Conservation (phyloP, 92 coral and sea anemone species). For the Phenganax stokvisi region DNA sequence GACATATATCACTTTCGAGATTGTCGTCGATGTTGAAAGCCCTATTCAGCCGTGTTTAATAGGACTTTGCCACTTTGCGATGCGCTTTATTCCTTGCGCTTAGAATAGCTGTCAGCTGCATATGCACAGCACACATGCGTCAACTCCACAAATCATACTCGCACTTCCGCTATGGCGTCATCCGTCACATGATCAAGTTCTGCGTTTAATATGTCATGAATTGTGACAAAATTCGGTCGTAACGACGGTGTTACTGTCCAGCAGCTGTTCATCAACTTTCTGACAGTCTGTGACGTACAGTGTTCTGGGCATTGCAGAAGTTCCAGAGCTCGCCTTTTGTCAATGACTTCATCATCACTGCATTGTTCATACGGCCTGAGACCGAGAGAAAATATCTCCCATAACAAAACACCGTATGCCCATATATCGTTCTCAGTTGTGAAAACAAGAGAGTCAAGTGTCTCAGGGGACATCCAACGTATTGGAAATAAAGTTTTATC, state of each 20-base stretch:
- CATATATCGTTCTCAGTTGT: conserved; percentile 74
- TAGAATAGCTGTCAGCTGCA: not conserved
- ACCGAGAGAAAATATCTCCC: conserved; percentile 88
- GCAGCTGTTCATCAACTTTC: conserved; percentile 77
- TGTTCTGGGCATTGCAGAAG: conserved; percentile 74
- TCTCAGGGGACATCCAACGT: conserved; percentile 99
- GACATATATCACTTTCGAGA: too few species aligned
- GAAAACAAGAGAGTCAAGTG: conserved; percentile 72
- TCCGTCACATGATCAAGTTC: conserved; percentile 76
- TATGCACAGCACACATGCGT: not conserved
- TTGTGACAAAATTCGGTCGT: conserved; percentile 72
- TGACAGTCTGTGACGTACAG: conserved; percentile 72
- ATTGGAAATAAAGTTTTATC: conserved; percentile 85
- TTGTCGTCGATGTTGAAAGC: too few species aligned
- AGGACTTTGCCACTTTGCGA: not conserved
- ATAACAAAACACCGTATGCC: conserved; percentile 83
- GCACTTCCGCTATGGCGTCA: conserved; percentile 44
- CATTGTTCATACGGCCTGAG: conserved; percentile 68
- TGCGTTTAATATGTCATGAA: conserved; percentile 65
- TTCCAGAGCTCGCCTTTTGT: conserved; percentile 61
- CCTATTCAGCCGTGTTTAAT: too few species aligned
- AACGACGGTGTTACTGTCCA: conserved; percentile 73
- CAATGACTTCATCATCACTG: conserved; percentile 75
- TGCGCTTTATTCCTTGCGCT: not conserved
- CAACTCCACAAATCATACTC: not conserved